Percentiles rank a stretch among this genome's conserved stretches.
Conservation (phyloP, 2,113 vertebrate species). For the Podocnemis expansa region DNA sequence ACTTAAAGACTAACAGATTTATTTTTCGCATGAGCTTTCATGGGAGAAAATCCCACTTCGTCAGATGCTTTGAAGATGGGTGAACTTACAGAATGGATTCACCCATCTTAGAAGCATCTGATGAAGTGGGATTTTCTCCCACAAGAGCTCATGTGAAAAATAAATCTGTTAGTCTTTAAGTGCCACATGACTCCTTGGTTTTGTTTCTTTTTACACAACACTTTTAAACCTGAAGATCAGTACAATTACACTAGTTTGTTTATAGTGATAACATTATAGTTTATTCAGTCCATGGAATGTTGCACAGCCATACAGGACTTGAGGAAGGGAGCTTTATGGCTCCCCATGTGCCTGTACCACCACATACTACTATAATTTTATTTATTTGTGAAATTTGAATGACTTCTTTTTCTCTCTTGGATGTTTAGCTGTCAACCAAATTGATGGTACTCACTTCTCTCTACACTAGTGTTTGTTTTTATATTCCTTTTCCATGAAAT, state of each 20-base stretch:
- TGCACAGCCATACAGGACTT: not conserved
- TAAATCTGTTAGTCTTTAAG: no score
- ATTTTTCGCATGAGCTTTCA: no score
- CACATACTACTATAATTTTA: not conserved
- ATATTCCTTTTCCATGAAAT: not conserved
- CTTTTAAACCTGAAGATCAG: not conserved
- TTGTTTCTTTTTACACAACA: not conserved
- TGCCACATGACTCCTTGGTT: no score
- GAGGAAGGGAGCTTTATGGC: not conserved
- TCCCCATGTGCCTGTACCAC: not conserved
- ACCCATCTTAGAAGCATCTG: no score
- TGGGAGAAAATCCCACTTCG: no score
- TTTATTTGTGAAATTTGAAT: not conserved
- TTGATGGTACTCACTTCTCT: not conserved
- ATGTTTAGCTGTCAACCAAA: not conserved
- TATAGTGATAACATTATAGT: not conserved
- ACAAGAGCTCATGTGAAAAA: no score
- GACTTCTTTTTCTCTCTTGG: not conserved
- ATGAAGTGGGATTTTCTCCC: no score
- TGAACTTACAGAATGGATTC: no score
- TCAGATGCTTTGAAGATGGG: no score
- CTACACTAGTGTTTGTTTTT: not conserved
- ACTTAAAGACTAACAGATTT: no score
- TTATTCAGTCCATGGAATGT: not conserved
- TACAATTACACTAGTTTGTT: not conserved